Evolutionary conservation across 1,140 invertebrate genomes (phyloP).

Genomic region (Contarinia nasturtii): DNA sequence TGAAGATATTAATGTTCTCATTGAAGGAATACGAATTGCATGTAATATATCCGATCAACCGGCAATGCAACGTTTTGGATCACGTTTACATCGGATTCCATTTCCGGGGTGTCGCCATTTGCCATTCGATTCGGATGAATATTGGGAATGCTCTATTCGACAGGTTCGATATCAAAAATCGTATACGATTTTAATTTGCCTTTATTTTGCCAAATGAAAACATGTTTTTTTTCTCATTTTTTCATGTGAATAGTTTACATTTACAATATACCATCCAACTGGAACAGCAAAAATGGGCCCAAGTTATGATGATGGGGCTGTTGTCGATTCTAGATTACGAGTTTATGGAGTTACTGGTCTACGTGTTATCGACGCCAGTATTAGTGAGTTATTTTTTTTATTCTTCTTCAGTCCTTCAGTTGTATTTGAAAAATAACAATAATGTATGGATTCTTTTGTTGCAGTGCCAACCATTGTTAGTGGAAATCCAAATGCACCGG

Average conservation of each 20-base stretch:
- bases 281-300: constrained; percentile 80
- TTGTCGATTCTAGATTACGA: constrained; percentile 58
- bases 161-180: no score
- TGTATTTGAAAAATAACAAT: no score
- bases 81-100: constrained; percentile 52
- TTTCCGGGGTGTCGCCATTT: constrained; percentile 59
- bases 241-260: constrained; percentile 46
- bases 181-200: neutral
- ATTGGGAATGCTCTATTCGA: constrained; percentile 65
- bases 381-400: constrained; percentile 21
- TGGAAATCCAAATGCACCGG: constrained; percentile 60
- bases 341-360: constrained; percentile 53
- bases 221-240: constrained; percentile 5
- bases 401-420: no score
- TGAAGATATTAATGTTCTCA: constrained; percentile 52
- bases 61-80: constrained; percentile 63
- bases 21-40: constrained; percentile 66
- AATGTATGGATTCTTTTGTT: no score
- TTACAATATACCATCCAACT: constrained; percentile 70
- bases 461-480: constrained; percentile 53
- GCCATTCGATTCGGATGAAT: constrained; percentile 55
- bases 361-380: constrained; percentile 54
- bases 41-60: constrained; percentile 56
- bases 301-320: constrained; percentile 46
- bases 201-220: no score